phyloP scores from a whole-genome alignment of 1,140 invertebrate genomes.

The Hermetia illucens region DNA sequence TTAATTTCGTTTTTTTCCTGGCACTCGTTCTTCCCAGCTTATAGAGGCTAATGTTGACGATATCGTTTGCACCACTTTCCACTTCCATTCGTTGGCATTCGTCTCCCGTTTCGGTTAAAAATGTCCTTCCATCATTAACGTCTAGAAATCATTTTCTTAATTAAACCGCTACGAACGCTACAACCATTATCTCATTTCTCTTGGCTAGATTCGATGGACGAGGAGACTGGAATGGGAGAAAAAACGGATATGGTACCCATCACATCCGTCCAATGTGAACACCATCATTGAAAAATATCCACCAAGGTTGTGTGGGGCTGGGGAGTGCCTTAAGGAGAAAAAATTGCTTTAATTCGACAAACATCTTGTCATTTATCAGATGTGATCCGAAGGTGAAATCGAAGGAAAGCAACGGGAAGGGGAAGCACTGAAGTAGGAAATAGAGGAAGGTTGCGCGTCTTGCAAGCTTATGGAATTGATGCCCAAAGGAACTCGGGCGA shows the following conservation, averaged over 20 bases:
- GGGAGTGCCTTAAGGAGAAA: neutral
- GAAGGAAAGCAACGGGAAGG: too few relatives aligned
- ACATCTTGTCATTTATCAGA: neutral
- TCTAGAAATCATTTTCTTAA: conserved; percentile 1
- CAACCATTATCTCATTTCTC: neutral
- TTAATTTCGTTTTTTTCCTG: neutral
- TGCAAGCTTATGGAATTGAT: too few relatives aligned
- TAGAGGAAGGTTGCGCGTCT: neutral
- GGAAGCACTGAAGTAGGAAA: neutral
- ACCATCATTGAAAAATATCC: neutral
- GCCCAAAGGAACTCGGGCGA: too few relatives aligned
- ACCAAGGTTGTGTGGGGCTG: neutral
- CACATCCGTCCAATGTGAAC: neutral
- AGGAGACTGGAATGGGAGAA: too few relatives aligned
- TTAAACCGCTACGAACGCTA: neutral
- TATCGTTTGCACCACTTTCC: neutral
- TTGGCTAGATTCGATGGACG: too few relatives aligned
- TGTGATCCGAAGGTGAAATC: too few relatives aligned
- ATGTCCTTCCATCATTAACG: too few relatives aligned
- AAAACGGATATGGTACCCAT: conserved; percentile 1
- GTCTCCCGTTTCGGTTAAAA: too few relatives aligned
- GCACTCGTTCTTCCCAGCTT: too few relatives aligned
- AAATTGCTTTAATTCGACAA: neutral
- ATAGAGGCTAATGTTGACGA: too few relatives aligned
- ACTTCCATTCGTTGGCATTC: neutral